A percentile compares a stretch with the other conserved stretches of the same genome.
phyloP scores from a whole-genome alignment of 2,797 vertebrate species.

The Gambelia wislizenii region DNA sequence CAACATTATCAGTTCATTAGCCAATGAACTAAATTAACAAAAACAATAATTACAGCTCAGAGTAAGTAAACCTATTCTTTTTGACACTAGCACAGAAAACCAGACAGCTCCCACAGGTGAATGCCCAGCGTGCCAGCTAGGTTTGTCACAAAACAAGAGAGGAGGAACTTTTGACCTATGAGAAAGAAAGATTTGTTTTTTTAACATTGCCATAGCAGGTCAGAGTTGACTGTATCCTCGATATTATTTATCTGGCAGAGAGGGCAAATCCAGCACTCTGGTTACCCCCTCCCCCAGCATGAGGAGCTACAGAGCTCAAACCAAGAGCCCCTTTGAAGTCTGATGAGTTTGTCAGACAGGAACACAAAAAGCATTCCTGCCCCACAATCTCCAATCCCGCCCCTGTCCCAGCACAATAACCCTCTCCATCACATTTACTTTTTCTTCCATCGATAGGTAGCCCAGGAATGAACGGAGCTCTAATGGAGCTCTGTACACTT shows the following conservation, averaged over 20 bases:
- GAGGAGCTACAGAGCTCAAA: background rate
- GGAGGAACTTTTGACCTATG: background rate
- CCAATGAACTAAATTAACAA: background rate
- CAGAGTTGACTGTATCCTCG: background rate
- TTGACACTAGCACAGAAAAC: background rate
- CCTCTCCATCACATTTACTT: too few relatives aligned
- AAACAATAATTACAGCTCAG: background rate
- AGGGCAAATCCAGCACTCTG: background rate
- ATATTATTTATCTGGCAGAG: background rate
- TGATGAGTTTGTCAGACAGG: too few relatives aligned
- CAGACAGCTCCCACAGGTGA: background rate
- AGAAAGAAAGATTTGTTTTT: background rate
- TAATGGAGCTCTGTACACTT: too few relatives aligned
- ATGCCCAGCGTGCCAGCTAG: background rate
- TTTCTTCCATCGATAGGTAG: too few relatives aligned
- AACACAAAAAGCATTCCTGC: too few relatives aligned
- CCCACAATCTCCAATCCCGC: too few relatives aligned
- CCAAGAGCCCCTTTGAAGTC: background rate
- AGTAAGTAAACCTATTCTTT: background rate
- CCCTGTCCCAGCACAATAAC: too few relatives aligned
- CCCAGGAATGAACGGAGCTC: too few relatives aligned
- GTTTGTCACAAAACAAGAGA: background rate
- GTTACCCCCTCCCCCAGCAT: background rate
- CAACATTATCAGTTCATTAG: background rate
- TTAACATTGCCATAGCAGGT: background rate